Evolutionary conservation across 2,797 vertebrate species (phyloP).

Genomic region (Bufotes viridis): DNA sequence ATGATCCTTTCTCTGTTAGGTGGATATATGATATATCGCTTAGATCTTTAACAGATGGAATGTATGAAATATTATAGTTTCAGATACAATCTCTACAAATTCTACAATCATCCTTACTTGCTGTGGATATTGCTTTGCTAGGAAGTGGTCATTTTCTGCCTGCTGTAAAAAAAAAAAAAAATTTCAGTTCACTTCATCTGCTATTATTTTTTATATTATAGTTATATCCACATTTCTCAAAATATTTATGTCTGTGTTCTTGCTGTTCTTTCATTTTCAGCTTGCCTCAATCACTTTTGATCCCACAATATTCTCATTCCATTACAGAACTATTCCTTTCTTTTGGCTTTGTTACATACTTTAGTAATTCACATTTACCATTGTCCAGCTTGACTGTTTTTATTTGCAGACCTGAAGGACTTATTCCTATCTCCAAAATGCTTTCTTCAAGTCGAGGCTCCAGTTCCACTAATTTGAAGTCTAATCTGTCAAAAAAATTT

Average conservation of each 20-base stretch:
- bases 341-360: neutral
- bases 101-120: neutral
- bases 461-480: too few relatives aligned
- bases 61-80: neutral
- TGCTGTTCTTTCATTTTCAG: neutral
- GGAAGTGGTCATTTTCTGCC: neutral
- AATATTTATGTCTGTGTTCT: neutral
- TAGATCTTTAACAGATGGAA: neutral
- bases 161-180: neutral
- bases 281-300: neutral
- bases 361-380: neutral
- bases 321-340: neutral
- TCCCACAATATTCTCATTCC: neutral
- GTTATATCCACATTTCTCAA: neutral
- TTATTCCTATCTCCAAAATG: too few relatives aligned
- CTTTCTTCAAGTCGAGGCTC: too few relatives aligned
- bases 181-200: neutral
- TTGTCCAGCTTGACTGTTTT: neutral
- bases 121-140: neutral
- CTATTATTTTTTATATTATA: neutral
- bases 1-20: neutral
- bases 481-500: too few relatives aligned
- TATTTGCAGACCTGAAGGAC: neutral
- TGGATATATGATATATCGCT: conserved; percentile 14
- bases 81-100: neutral